Percentiles rank a stretch among this genome's conserved stretches.
Conservation (phyloP, 2,888 invertebrate species). For the Callimorpha dominula region DNA sequence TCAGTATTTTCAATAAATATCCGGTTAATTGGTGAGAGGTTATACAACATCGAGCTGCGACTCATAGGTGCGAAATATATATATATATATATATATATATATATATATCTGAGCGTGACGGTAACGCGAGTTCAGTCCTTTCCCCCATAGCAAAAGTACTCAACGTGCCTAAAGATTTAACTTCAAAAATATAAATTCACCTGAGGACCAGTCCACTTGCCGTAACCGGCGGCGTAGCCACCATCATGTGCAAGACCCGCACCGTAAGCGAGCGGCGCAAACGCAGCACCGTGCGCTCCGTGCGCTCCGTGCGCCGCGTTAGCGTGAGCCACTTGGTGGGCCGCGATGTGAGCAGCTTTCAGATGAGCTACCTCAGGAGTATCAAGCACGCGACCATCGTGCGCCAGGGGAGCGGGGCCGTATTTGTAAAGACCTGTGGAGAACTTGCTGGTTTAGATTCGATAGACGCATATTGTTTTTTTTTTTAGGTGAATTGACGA, state of each 20-base stretch:
- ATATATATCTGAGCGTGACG: no score
- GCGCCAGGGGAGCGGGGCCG: conserved; percentile 83
- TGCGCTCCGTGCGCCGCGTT: conserved; percentile 62
- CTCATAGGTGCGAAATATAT: no score
- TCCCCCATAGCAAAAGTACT: no score
- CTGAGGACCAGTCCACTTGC: conserved; percentile 81
- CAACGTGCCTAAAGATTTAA: neutral
- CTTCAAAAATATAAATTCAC: conserved; percentile 37
- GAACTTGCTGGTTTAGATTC: conserved; percentile 2
- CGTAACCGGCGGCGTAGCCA: conserved; percentile 77
- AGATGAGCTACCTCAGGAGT: conserved; percentile 87
- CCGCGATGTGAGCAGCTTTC: conserved; percentile 85
- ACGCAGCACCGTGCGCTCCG: conserved; percentile 59
- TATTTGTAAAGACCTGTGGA: conserved; percentile 82
- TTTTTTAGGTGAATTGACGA: neutral
- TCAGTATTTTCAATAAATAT: no score
- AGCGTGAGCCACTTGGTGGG: conserved; percentile 77
- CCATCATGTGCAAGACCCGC: conserved; percentile 51
- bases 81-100: no score
- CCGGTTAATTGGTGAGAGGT: no score
- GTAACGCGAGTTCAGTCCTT: no score
- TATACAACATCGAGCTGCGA: no score
- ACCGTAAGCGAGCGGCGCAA: conserved; percentile 61
- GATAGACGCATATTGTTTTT: neutral
- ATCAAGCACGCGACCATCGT: conserved; percentile 83